phyloP scores from a whole-genome alignment of 92 coral and sea anemone species.

The Parazoanthus atlanticus region DNA sequence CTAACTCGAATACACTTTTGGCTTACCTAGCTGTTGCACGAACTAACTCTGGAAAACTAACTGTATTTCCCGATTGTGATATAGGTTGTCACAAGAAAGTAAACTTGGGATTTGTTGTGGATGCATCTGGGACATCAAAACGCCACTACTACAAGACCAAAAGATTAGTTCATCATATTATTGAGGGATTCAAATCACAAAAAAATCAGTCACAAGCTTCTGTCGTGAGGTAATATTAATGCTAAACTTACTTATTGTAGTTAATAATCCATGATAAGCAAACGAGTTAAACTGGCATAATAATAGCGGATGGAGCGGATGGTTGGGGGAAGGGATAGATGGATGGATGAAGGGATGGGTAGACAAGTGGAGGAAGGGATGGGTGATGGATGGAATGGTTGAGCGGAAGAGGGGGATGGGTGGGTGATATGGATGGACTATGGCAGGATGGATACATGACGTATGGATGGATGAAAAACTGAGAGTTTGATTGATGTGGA shows the following conservation, averaged over 20 bases:
- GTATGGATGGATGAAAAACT: too few relatives aligned
- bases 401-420: too few relatives aligned
- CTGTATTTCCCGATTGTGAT: background rate
- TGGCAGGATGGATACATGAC: too few relatives aligned
- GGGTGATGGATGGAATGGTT: background rate
- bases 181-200: constrained; percentile 32
- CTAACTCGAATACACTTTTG: too few relatives aligned
- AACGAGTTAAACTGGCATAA: background rate
- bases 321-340: background rate
- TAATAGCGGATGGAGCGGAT: background rate
- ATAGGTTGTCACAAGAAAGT: constrained; percentile 38
- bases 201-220: constrained; percentile 9
- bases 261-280: background rate
- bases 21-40: too few relatives aligned
- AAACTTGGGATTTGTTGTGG: constrained; percentile 27
- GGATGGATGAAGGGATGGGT: too few relatives aligned
- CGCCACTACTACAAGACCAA: background rate
- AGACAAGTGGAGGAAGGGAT: background rate
- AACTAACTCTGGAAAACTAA: background rate
- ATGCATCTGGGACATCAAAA: constrained; percentile 31
- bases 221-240: background rate
- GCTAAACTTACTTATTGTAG: background rate
- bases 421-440: too few relatives aligned
- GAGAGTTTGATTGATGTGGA: too few relatives aligned
- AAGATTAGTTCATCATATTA: constrained; percentile 7